These are phyloP conservation scores for Melanchra persicariae DNA, from an alignment of 2,888 invertebrate species.

Conservation along the genomic window DNA sequence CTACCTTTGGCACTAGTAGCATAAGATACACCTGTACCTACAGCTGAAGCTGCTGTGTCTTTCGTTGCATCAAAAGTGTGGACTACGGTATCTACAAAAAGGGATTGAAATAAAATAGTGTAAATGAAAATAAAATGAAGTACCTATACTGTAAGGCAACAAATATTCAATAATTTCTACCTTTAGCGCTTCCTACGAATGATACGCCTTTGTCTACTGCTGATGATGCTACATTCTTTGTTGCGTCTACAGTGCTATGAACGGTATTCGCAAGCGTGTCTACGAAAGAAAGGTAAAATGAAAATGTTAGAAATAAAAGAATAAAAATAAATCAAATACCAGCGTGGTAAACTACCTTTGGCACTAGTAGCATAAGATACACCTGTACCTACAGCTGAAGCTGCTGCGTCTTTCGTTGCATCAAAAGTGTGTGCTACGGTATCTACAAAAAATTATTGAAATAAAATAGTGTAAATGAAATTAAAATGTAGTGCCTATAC, in stretches of 20 bases:
- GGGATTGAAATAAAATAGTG: no score
- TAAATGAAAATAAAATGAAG: slow-evolving; percentile 1
- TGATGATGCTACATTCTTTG: slow-evolving; percentile 77
- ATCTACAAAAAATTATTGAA: slow-evolving; percentile 69
- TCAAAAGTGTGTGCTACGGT: slow-evolving; percentile 74
- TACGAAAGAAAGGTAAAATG: slow-evolving; percentile 31
- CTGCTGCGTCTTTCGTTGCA: slow-evolving; percentile 62
- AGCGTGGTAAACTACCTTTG: slow-evolving; percentile 70
- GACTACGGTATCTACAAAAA: no score
- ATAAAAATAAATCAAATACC: background rate
- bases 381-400: slow-evolving; percentile 74
- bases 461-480: no score
- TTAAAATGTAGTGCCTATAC: no score
- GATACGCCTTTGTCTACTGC: slow-evolving; percentile 76
- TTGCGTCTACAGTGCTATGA: slow-evolving; percentile 76
- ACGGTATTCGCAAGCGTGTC: slow-evolving; percentile 72
- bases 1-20: no score
- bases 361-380: slow-evolving; percentile 73
- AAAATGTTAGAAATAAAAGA: slow-evolving; percentile 1
- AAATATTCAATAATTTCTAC: no score
- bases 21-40: no score
- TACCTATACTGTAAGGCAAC: no score
- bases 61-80: no score
- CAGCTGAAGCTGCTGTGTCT: no score
- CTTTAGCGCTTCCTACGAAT: slow-evolving; percentile 76